Conservation (phyloP, 2,797 vertebrate genomes). For the Glyptemys insculpta region DNA sequence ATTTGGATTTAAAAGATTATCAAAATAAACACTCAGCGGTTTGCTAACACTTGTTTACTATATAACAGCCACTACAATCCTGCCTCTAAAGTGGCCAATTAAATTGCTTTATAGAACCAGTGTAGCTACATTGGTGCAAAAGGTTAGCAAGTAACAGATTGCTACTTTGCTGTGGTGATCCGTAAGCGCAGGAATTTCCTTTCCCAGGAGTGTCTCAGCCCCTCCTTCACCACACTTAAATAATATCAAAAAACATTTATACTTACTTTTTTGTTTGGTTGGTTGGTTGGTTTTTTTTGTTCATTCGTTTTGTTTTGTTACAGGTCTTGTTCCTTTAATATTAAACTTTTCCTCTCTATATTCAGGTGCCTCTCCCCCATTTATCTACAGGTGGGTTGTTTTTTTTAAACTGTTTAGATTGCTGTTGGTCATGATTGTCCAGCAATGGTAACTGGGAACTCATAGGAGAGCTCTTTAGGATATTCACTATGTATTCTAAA, state of each 20-base stretch:
- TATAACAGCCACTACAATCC: slow-evolving; percentile 7
- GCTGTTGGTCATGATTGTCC: not conserved
- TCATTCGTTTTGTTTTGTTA: not conserved
- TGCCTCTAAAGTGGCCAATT: not conserved
- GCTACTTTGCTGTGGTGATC: not conserved
- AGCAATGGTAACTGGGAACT: not conserved
- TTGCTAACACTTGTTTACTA: slow-evolving; percentile 20
- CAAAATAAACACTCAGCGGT: not conserved
- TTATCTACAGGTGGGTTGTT: not conserved
- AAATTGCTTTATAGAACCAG: slow-evolving; percentile 12
- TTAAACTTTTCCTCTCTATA: not conserved
- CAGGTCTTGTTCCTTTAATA: not conserved
- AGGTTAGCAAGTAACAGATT: not conserved
- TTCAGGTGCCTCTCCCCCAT: not conserved
- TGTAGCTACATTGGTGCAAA: too few relatives aligned
- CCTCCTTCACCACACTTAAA: not conserved
- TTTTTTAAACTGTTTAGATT: not conserved
- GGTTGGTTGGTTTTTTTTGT: too few relatives aligned
- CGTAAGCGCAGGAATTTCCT: not conserved
- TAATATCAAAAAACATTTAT: not conserved
- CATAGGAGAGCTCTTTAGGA: not conserved
- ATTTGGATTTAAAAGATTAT: slow-evolving; percentile 4
- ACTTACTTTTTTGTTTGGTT: too few relatives aligned
- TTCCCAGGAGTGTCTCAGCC: not conserved
- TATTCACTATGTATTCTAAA: not conserved